Conservation (phyloP, 2,797 vertebrate genomes). For the Schizothorax lantsangensis region DNA sequence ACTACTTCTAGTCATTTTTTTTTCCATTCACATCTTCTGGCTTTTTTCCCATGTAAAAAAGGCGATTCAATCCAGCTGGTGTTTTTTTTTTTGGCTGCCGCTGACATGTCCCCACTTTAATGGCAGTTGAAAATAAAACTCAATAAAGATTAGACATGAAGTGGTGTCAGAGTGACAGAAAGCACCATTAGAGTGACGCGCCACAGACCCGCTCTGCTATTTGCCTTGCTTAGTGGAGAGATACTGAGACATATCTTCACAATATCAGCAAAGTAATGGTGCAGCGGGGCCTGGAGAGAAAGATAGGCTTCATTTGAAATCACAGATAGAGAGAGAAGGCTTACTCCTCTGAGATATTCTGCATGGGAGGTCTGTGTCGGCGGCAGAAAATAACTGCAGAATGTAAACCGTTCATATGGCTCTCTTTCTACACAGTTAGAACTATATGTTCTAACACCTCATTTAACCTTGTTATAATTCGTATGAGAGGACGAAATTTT, state of each 20-base stretch:
- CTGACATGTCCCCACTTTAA: conserved; percentile 54
- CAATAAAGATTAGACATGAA: conserved; percentile 59
- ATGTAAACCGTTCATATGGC: neutral
- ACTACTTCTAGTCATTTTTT: conserved; percentile 11
- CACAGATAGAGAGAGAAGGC: conserved; percentile 18
- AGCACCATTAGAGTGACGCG: conserved; percentile 57
- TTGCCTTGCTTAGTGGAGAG: conserved; percentile 60
- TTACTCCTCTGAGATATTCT: conserved; percentile 9
- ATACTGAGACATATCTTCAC: conserved; percentile 51
- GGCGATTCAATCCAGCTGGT: conserved; percentile 8
- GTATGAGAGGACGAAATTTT: neutral
- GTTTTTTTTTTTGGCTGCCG: conserved; percentile 41
- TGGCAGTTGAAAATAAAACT: conserved; percentile 59
- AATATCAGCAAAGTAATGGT: conserved; percentile 55
- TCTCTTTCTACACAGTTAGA: neutral
- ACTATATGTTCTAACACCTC: neutral
- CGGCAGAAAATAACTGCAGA: neutral
- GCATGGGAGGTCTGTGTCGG: neutral
- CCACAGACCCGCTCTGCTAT: conserved; percentile 42
- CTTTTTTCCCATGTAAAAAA: conserved; percentile 21
- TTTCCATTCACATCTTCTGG: neutral
- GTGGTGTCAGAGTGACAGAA: conserved; percentile 64
- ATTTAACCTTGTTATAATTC: conserved; percentile 5
- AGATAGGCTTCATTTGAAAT: conserved; percentile 60
- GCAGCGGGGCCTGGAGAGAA: conserved; percentile 32